A percentile compares a stretch with the other conserved stretches of the same genome.
These are phyloP conservation scores for Netelia melanura DNA, from an alignment of 2,888 invertebrate species.

Conservation along the genomic window DNA sequence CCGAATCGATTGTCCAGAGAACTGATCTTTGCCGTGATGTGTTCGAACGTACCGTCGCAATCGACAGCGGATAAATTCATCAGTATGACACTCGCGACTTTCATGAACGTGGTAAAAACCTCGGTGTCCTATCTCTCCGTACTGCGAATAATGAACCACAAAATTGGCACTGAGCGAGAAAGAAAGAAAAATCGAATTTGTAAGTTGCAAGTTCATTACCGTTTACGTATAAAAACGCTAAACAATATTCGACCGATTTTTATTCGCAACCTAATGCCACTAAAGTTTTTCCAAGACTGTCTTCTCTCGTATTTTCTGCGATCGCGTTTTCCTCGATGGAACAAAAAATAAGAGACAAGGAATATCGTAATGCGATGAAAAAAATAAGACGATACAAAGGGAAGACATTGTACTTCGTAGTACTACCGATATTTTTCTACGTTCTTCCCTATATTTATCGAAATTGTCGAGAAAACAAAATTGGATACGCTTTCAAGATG, in stretches of 20 bases:
- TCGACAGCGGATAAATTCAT: slow-evolving; percentile 73
- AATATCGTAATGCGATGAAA: too few species aligned
- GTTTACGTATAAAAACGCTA: background rate
- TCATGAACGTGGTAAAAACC: slow-evolving; percentile 72
- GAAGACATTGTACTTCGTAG: background rate
- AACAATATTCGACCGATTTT: background rate
- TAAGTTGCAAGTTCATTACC: background rate
- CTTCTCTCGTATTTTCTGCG: background rate
- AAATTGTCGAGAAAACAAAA: background rate
- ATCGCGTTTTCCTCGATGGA: background rate
- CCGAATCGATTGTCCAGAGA: slow-evolving; percentile 71
- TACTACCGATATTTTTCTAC: background rate
- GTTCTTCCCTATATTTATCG: background rate
- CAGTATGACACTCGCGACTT: slow-evolving; percentile 69
- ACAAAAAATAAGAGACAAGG: background rate
- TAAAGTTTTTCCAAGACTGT: background rate
- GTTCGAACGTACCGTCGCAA: slow-evolving; percentile 71
- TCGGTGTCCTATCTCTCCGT: slow-evolving; percentile 73
- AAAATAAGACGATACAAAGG: too few species aligned
- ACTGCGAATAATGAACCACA: slow-evolving; percentile 71
- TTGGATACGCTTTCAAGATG: background rate
- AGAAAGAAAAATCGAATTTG: background rate
- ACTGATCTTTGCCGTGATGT: slow-evolving; percentile 74
- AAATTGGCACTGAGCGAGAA: slow-evolving; percentile 6
- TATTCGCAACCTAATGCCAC: too few species aligned